Base-by-base conservation (phyloP, 2,888 invertebrate genomes). In the Deroplatys truncata region DNA sequence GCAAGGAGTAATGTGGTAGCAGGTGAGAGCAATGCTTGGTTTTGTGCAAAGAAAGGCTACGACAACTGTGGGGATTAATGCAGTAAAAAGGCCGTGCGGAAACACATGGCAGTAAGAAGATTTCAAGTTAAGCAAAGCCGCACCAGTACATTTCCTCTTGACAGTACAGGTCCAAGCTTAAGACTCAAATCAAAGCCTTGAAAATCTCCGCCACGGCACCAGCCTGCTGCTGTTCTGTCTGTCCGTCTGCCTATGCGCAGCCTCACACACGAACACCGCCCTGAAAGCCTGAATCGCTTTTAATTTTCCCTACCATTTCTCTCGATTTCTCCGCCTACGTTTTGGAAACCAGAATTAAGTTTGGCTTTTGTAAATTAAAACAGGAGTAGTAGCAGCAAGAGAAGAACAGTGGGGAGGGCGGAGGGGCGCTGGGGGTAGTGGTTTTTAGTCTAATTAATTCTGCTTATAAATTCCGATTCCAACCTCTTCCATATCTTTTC, bases 361-460 rank as follows among this genome's bases (percentile, higher is more conserved):
- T 94, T 94, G 94, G 94, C 94, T 94, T 94, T 94, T 94, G 94
- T 94, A 94, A 94, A 94, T 94, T 94, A 94, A 94, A 94, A 94
- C 94, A 93, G 94, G 93, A 93, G 89, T 89, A 89, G 82, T 85
- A 85, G 89, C 82, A 89, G 85, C 72, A 88, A 84, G 31, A 82
- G 83, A 84, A 88, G 85, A 72, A 83, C 84, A 35, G 89, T 72
- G 82, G 28, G 49, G 89, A 86, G 49, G 72, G n/a, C 43, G 86
- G 15, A 85, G 31, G 88, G 90, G 90, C 84, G 87, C 35, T n/a
- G 35, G 43, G 86, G 93, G 93, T 93, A 93, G 94, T 93, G 94
- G 94, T 94, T 94, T 94, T 94, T 94, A 94, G 93, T 94, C 94
- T 94, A 94, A 94, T 94, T 94, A 94, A 94, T 94, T 94, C 94